These are phyloP conservation scores for Acanthoscelides obtectus DNA, from an alignment of 2,888 invertebrate species.

Conservation along the genomic window DNA sequence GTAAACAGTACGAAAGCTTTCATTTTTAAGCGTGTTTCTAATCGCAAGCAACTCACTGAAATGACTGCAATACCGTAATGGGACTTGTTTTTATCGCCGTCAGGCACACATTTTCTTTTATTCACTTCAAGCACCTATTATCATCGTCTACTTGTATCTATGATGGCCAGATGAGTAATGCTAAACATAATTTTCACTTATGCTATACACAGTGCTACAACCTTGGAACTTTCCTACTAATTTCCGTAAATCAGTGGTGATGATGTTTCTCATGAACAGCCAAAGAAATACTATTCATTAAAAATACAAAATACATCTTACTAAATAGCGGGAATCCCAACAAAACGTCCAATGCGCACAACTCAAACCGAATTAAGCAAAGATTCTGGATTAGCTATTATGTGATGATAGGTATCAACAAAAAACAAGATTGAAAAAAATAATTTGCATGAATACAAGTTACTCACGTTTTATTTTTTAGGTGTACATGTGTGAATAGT, in stretches of 20 bases:
- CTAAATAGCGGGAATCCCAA: not conserved
- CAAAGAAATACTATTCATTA: not conserved
- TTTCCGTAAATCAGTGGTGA: not conserved
- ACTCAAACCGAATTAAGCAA: conserved; percentile 6
- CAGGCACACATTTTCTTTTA: not conserved
- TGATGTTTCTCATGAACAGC: not conserved
- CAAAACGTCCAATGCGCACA: conserved; percentile 10
- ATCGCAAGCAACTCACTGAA: not conserved
- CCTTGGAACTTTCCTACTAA: not conserved
- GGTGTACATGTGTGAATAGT: too few relatives aligned
- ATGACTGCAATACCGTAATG: not conserved
- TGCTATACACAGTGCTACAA: not conserved
- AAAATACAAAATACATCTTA: not conserved
- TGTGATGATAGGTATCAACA: too few relatives aligned
- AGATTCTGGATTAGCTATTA: too few relatives aligned
- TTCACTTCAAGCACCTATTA: not conserved
- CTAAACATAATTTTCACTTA: not conserved
- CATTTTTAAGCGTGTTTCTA: not conserved
- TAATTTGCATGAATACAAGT: too few relatives aligned
- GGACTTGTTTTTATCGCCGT: not conserved
- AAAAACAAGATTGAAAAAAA: too few relatives aligned
- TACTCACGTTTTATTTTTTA: too few relatives aligned
- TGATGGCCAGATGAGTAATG: not conserved
- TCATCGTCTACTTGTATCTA: not conserved
- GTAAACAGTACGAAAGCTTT: not conserved